Conservation (phyloP, 2,113 vertebrate genomes). For the Sylvilagus bachmani region DNA sequence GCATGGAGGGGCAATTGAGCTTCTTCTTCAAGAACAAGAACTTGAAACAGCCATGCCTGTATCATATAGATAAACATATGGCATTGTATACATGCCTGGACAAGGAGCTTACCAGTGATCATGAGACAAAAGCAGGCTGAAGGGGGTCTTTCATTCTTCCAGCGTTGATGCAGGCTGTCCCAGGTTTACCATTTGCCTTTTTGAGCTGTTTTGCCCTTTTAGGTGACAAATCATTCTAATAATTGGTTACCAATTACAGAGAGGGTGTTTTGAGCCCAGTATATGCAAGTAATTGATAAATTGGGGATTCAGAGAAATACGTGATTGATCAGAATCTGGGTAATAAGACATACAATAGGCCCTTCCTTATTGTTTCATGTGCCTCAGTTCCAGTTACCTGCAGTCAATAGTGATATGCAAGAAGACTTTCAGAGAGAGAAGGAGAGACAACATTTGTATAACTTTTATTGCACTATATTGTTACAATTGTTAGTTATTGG, state of each 20-base stretch:
- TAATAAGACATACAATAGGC: neutral
- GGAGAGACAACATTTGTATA: too few species aligned
- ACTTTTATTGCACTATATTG: too few species aligned
- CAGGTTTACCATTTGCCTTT: neutral
- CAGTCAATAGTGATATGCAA: too few species aligned
- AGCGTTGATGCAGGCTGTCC: neutral
- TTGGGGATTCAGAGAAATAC: slow-evolving; percentile 1
- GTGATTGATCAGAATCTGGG: neutral
- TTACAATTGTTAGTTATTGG: too few species aligned
- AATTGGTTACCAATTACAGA: neutral
- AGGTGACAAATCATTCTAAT: neutral
- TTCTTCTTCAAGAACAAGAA: neutral
- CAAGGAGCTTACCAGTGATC: neutral
- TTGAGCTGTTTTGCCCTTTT: neutral
- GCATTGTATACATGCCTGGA: neutral
- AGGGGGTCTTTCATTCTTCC: neutral
- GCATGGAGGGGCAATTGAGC: neutral
- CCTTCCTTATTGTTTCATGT: too few species aligned
- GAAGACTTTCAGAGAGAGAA: too few species aligned
- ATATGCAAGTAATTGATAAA: neutral
- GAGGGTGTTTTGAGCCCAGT: neutral
- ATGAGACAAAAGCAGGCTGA: neutral
- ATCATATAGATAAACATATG: neutral
- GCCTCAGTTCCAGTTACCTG: too few species aligned
- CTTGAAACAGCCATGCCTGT: neutral